Evolutionary conservation across 2,113 vertebrate species (phyloP).

Genomic region (Crotalus tigris): DNA sequence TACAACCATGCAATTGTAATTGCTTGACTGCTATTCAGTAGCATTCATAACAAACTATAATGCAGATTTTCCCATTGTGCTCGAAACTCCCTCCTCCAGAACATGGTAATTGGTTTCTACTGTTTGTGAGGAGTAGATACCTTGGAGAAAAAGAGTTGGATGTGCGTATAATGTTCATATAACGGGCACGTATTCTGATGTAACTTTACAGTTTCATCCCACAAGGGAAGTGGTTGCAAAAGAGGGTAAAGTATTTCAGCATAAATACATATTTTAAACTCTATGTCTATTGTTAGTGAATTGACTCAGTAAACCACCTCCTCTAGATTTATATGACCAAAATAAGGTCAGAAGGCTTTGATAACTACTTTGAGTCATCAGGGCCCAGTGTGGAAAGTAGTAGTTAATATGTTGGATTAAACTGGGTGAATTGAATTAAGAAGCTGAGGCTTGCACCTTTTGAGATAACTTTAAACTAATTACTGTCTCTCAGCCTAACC

Average conservation of each 20-base stretch:
- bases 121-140: not conserved
- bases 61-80: not conserved
- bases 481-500: not conserved
- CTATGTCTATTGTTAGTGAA: not conserved
- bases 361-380: not conserved
- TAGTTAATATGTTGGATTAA: not conserved
- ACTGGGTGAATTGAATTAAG: not conserved
- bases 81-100: not conserved
- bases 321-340: not conserved
- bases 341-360: not conserved
- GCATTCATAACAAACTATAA: not conserved
- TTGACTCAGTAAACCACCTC: conserved; percentile 10
- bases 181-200: conserved; percentile 3
- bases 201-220: conserved; percentile 5
- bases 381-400: not conserved
- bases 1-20: not conserved
- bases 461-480: not conserved
- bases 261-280: not conserved
- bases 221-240: conserved; percentile 18
- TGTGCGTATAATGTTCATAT: not conserved
- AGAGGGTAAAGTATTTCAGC: not conserved
- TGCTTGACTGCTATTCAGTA: not conserved
- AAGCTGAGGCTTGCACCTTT: not conserved
- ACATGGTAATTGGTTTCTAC: not conserved
- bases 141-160: not conserved